Evolutionary conservation across 2,888 invertebrate species (phyloP), one percentile per base, ranked within the genome.

Genomic region (Thumatha senex): DNA sequence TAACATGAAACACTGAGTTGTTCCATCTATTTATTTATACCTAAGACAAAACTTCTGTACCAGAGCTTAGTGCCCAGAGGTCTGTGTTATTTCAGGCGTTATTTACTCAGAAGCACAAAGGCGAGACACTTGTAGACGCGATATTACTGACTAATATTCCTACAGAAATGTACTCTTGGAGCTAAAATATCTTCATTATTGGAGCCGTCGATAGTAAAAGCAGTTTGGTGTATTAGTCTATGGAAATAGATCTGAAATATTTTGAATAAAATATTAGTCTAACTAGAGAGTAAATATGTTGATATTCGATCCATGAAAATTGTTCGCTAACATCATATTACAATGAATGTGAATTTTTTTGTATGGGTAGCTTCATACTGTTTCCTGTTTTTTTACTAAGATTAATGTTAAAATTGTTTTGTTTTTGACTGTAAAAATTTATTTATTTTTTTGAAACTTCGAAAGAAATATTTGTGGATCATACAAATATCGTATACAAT

Each of bases 51-150:
- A 43, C n/a, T 43, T 43, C 33, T 34, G 34, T 33, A 43, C 18
- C 34, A 12, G 33, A 18, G 33, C 42, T 34, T n/a, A 13, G 1
- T 42, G n/a, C n/a, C 8, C 1, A 12, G 5, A 12, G 12, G 14
- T 9, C 12, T 18, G 33, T 34, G 18, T 43, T 43, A 43, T 43
- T 34, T 43, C 18, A 33, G 33, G 18, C 33, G 33, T 34, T 43
- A 43, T 43, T 43, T 42, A 15, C 18, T 15, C 31, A 33, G 8
- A 14, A 14, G 14, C n/a, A 41, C 33, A 42, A 42, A 42, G 42
- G 33, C 42, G 18, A 18, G 34, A 18, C 33, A 42, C 33, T 43
- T 33, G 33, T 34, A 33, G 34, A 43, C n/a, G 33, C 12, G 7
- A 33, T 9, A 12, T 34, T 34, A 1, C 42, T 9, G 42, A 34